Evolutionary conservation across 2,113 vertebrate genomes (phyloP).

Genomic region (Stegastes partitus): DNA sequence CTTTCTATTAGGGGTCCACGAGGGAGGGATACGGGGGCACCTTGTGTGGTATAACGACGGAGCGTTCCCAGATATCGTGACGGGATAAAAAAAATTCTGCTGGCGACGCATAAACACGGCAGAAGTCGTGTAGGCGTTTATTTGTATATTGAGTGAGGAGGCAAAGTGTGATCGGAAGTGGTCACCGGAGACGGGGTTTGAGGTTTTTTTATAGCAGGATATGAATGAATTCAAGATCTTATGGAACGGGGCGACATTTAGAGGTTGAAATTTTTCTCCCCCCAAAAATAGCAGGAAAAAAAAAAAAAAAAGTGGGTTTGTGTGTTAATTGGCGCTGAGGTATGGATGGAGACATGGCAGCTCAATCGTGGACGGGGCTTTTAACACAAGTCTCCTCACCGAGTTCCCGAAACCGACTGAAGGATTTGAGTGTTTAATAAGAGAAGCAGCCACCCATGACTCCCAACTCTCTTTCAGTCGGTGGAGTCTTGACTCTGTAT

Average conservation of each 20-base stretch:
- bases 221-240: constrained; percentile 46
- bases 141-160: constrained; percentile 51
- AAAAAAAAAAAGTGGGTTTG: not conserved
- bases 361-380: constrained; percentile 41
- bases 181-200: constrained; percentile 54
- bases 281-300: not conserved
- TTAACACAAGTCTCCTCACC: constrained; percentile 49
- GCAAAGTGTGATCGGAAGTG: constrained; percentile 38
- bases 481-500: constrained; percentile 54
- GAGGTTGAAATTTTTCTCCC: not conserved
- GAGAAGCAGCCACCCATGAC: constrained; percentile 67
- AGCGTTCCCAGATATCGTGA: constrained; percentile 26
- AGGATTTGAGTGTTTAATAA: constrained; percentile 72
- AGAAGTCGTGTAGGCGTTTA: constrained; percentile 59
- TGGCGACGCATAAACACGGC: constrained; percentile 40
- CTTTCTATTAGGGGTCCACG: constrained; percentile 25
- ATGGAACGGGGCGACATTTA: not conserved
- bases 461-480: constrained; percentile 40
- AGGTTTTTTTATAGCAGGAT: constrained; percentile 39
- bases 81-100: constrained; percentile 16
- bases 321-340: constrained; percentile 13
- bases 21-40: constrained; percentile 13
- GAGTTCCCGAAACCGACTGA: constrained; percentile 51
- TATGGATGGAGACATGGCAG: constrained; percentile 21
- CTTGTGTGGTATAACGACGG: constrained; percentile 31